Conservation (phyloP, 53 echinoderm and acorn worm species). For the Luidia sarsii region DNA sequence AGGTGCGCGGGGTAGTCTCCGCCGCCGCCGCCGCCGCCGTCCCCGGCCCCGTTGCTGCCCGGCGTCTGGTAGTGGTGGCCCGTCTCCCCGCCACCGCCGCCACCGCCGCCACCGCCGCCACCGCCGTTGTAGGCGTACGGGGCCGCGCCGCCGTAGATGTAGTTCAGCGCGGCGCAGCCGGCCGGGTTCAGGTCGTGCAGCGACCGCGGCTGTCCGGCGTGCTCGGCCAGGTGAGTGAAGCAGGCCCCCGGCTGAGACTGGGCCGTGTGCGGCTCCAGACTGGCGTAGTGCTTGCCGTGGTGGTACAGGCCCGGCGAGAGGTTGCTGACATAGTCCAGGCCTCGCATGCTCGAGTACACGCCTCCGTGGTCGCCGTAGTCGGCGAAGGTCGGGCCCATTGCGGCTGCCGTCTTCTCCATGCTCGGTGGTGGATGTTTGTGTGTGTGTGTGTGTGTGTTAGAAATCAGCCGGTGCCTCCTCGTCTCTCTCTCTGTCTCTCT, state of each 20-base stretch:
- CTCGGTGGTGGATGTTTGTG: too few species aligned
- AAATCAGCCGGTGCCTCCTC: too few species aligned
- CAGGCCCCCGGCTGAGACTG: slow-evolving; percentile 63
- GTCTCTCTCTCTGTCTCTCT: slow-evolving; percentile 3
- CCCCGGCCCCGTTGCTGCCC: slow-evolving; percentile 15
- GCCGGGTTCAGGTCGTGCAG: slow-evolving; percentile 56
- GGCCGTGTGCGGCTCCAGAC: slow-evolving; percentile 65
- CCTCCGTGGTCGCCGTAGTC: slow-evolving; percentile 75
- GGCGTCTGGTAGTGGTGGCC: slow-evolving; percentile 51
- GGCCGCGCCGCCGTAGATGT: slow-evolving; percentile 69
- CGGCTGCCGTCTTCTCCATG: slow-evolving; percentile 76
- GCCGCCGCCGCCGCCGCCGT: slow-evolving; percentile 6
- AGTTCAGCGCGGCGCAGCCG: slow-evolving; percentile 65
- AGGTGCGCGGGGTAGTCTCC: slow-evolving; percentile 53
- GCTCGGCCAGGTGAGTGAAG: slow-evolving; percentile 64
- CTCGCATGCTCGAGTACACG: slow-evolving; percentile 75
- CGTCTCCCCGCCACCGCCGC: slow-evolving; percentile 31
- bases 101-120: slow-evolving; percentile 59
- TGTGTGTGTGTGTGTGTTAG: too few species aligned
- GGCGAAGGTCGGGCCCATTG: slow-evolving; percentile 70
- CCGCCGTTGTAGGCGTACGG: slow-evolving; percentile 75
- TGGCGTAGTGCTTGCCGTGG: slow-evolving; percentile 71
- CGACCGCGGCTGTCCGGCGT: slow-evolving; percentile 45
- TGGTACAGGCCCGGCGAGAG: slow-evolving; percentile 84
- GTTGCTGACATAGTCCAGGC: slow-evolving; percentile 77